These are phyloP conservation scores for Zaprionus davidi DNA, from an alignment of 1,140 invertebrate genomes.

Conservation along the genomic window DNA sequence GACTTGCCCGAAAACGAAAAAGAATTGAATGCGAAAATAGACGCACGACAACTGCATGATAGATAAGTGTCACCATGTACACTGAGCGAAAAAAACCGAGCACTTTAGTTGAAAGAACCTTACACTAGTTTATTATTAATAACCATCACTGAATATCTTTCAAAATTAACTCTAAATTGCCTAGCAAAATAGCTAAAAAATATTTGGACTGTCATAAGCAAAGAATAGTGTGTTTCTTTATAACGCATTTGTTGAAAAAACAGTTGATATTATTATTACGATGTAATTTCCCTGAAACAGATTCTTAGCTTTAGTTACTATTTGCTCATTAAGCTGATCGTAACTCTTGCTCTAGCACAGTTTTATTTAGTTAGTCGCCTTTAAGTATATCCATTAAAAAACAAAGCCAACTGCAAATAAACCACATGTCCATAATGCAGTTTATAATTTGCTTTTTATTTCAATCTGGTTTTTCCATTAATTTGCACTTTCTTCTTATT, in stretches of 20 bases:
- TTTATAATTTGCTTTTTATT: background rate
- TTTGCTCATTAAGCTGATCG: background rate
- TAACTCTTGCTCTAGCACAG: background rate
- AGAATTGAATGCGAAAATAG: conserved; percentile 52
- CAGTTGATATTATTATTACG: background rate
- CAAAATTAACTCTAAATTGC: background rate
- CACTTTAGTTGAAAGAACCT: background rate
- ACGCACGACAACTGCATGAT: conserved; percentile 42
- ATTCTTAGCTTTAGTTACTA: background rate
- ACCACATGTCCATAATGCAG: background rate
- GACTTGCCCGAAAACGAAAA: background rate
- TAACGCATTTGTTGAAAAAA: background rate
- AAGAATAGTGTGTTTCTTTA: background rate
- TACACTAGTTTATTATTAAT: too few species aligned
- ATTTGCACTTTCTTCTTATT: too few species aligned
- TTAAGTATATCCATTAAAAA: background rate
- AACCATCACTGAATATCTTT: too few species aligned
- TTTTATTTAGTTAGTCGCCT: background rate
- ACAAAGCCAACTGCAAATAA: background rate
- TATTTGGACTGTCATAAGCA: too few species aligned
- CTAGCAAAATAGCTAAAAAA: too few species aligned
- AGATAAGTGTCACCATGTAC: conserved; percentile 37
- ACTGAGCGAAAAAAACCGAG: background rate
- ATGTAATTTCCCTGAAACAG: background rate
- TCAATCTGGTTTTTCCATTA: background rate